Evolutionary conservation across 1,140 invertebrate species (phyloP).

Genomic region (Mesaphorura yosii): DNA sequence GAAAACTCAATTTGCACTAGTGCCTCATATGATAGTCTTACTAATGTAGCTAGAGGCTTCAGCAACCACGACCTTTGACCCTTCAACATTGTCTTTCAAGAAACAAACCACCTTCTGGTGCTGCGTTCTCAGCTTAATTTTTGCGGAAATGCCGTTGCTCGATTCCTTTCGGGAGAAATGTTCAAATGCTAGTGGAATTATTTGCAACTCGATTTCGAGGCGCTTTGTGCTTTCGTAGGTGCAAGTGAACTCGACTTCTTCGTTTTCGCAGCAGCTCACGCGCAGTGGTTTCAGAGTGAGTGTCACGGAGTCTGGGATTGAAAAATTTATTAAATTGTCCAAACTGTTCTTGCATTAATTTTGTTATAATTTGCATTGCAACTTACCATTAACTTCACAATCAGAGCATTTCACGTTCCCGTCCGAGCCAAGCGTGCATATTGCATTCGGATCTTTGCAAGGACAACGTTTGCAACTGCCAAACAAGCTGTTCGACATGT

Average conservation of each 20-base stretch:
- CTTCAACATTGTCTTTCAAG: too few relatives aligned
- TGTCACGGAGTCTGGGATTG: neutral
- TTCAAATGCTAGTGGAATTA: neutral
- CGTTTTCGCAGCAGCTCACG: neutral
- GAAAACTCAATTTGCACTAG: too few relatives aligned
- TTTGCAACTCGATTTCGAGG: neutral
- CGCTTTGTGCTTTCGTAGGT: neutral
- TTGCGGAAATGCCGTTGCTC: neutral
- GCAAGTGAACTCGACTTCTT: neutral
- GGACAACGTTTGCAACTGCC: constrained; percentile 11
- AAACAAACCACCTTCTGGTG: too few relatives aligned
- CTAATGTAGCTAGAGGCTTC: neutral
- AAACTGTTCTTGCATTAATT: too few relatives aligned
- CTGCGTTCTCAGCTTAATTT: too few relatives aligned
- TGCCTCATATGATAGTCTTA: neutral
- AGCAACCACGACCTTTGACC: too few relatives aligned
- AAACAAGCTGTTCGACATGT: constrained; percentile 12
- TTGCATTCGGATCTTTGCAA: too few relatives aligned
- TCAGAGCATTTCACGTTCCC: too few relatives aligned
- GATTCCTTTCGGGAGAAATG: neutral
- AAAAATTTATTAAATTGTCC: neutral
- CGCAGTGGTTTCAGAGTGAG: neutral
- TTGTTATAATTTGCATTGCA: too few relatives aligned
- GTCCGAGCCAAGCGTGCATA: too few relatives aligned
- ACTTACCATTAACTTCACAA: too few relatives aligned